phyloP scores from a whole-genome alignment of 1,140 invertebrate species.

The Contarinia nasturtii region DNA sequence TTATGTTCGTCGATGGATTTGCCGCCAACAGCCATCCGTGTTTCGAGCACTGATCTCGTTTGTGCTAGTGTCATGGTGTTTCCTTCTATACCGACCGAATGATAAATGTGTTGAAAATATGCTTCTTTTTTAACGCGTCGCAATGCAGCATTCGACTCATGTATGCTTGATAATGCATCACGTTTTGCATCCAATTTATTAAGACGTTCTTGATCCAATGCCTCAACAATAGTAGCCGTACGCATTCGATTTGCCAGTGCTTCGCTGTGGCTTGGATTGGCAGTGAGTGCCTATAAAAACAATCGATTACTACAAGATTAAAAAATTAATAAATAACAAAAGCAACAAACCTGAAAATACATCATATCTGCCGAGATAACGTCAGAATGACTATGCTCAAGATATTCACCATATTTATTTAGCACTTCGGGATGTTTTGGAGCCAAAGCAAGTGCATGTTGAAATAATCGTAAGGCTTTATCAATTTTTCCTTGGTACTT shows the following conservation, averaged over 20 bases:
- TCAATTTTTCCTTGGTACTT: conserved; percentile 59
- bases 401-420: conserved; percentile 82
- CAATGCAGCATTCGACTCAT: conserved; percentile 57
- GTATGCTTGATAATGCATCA: conserved; percentile 58
- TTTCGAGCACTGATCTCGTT: conserved; percentile 83
- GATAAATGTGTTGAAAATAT: conserved; percentile 92
- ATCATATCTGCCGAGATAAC: conserved; percentile 77
- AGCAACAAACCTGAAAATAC: conserved; percentile 34
- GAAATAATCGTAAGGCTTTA: conserved; percentile 73
- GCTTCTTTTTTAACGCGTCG: conserved; percentile 80
- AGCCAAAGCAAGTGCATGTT: conserved; percentile 75
- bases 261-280: conserved; percentile 61
- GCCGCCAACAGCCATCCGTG: conserved; percentile 74
- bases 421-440: conserved; percentile 84
- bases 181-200: conserved; percentile 72
- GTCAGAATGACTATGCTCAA: conserved; percentile 73
- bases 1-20: conserved; percentile 95
- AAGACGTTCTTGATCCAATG: conserved; percentile 65
- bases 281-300: conserved; percentile 50
- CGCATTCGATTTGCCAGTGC: conserved; percentile 65
- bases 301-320: too few species aligned
- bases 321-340: too few species aligned
- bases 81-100: conserved; percentile 93
- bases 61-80: conserved; percentile 92
- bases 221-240: conserved; percentile 74